Evolutionary conservation across 2,797 vertebrate species (phyloP), one percentile per base, ranked within the genome.

Genomic region (Chloroceryle inda): DNA sequence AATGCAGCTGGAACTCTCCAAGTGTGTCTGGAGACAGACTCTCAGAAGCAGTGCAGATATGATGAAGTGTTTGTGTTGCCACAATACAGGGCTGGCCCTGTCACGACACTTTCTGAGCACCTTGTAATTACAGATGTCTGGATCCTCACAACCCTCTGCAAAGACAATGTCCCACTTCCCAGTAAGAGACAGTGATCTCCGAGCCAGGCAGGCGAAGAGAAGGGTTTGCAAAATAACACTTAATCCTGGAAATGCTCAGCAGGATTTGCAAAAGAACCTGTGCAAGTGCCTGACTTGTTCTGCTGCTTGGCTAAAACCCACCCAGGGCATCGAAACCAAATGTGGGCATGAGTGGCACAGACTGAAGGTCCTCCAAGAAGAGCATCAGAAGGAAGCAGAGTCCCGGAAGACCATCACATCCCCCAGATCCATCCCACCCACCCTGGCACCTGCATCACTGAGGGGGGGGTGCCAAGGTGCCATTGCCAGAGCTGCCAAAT

Each of bases 11-110:
- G 63, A 88, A 71, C 7, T 4, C 16, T 0, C 67, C 5, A 2
- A 9, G 63, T 0, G 31, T 1, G 2, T 3, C 52, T 2, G 2
- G 37, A 75, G 68, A 6, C 15, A 12, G 73, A 19, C 23, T 55
- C 69, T 49, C 4, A 12, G 69, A 49, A 61, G 80, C 88, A 35
- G 73, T 72, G 2, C 27, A 2, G 62, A n/a, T n/a, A 45, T 74
- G 4, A 9, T 8, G 31, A 59, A 53, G 42, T 21, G 18, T 85
- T 69, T 85, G 49, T 58, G 37, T 7, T 11, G 69, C 77, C 53
- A 53, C 86, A n/a, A 33, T 2, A 13, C 52, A 0, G 2, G 22
- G 33, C 3, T 26, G 73, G 85, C 75, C 83, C 64, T 73, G 16
- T 44, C 13, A 21, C 0, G 3, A 71, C 81, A 45, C 85, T 45